phyloP scores from a whole-genome alignment of 2,797 vertebrate genomes.

The Leuciscus waleckii region DNA sequence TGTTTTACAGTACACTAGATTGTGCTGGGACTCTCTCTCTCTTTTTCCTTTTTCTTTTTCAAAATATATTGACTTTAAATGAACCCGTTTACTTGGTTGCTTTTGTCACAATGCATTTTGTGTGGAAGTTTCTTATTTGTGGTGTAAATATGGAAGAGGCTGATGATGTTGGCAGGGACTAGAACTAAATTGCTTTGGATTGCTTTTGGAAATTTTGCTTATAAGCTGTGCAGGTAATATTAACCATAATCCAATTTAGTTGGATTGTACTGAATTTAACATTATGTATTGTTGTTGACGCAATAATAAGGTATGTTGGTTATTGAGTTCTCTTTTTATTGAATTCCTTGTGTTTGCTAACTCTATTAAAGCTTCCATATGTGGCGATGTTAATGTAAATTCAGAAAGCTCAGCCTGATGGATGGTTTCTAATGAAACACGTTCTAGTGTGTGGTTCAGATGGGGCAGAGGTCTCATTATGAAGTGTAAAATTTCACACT shows the following conservation, averaged over 20 bases:
- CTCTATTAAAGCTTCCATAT: background rate
- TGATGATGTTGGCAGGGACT: slow-evolving; percentile 4
- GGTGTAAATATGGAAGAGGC: slow-evolving; percentile 17
- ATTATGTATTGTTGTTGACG: background rate
- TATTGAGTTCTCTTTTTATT: background rate
- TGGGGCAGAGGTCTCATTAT: background rate
- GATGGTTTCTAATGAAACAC: slow-evolving; percentile 16
- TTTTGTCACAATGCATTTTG: slow-evolving; percentile 6
- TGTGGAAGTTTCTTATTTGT: background rate
- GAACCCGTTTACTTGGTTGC: background rate
- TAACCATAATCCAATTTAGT: background rate
- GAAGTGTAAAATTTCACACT: slow-evolving; percentile 36
- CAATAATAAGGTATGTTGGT: background rate
- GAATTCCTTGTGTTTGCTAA: slow-evolving; percentile 2
- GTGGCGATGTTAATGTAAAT: background rate
- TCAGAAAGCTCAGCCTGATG: background rate
- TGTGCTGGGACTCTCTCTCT: background rate
- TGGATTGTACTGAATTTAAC: too few species aligned
- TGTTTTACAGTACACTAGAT: background rate
- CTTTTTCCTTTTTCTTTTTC: background rate
- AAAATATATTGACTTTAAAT: background rate
- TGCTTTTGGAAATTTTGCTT: slow-evolving; percentile 16
- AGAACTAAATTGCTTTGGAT: slow-evolving; percentile 19
- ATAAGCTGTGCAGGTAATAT: background rate
- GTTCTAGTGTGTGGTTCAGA: slow-evolving; percentile 2